phyloP scores from a whole-genome alignment of 1,140 invertebrate species.

The Campodea augens region DNA sequence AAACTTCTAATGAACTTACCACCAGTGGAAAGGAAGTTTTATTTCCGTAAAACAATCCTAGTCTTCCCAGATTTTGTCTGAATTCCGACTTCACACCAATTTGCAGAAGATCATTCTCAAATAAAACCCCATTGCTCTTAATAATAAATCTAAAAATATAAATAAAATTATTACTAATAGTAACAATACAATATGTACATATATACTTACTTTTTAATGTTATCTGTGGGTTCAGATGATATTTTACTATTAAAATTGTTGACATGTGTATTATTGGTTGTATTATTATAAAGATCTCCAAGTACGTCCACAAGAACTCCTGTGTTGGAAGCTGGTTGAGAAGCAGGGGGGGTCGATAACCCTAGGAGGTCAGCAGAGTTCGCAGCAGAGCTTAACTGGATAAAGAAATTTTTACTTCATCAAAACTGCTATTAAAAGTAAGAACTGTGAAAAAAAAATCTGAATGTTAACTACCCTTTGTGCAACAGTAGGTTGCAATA shows the following conservation, averaged over 20 bases:
- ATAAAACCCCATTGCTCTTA: slow-evolving; percentile 94
- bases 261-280: slow-evolving; percentile 28
- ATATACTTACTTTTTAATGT: slow-evolving; percentile 52
- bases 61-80: slow-evolving; percentile 80
- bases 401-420: too few species aligned
- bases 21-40: slow-evolving; percentile 72
- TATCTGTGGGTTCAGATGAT: slow-evolving; percentile 42
- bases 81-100: slow-evolving; percentile 97
- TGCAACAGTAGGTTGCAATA: too few species aligned
- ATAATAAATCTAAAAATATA: slow-evolving; percentile 60
- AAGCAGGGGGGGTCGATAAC: slow-evolving; percentile 56
- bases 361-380: slow-evolving; percentile 72
- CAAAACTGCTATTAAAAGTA: too few species aligned
- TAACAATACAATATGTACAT: too few species aligned
- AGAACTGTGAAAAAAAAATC: too few species aligned
- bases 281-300: slow-evolving; percentile 51
- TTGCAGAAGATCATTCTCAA: slow-evolving; percentile 95
- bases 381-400: too few species aligned
- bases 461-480: too few species aligned
- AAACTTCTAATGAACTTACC: slow-evolving; percentile 27
- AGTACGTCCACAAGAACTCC: slow-evolving; percentile 75
- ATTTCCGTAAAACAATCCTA: slow-evolving; percentile 95
- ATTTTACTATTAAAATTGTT: slow-evolving; percentile 27
- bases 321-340: slow-evolving; percentile 35
- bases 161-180: slow-evolving; percentile 2